Evolutionary conservation across 2,797 vertebrate species (phyloP).

Genomic region (Sandelia bainsii): DNA sequence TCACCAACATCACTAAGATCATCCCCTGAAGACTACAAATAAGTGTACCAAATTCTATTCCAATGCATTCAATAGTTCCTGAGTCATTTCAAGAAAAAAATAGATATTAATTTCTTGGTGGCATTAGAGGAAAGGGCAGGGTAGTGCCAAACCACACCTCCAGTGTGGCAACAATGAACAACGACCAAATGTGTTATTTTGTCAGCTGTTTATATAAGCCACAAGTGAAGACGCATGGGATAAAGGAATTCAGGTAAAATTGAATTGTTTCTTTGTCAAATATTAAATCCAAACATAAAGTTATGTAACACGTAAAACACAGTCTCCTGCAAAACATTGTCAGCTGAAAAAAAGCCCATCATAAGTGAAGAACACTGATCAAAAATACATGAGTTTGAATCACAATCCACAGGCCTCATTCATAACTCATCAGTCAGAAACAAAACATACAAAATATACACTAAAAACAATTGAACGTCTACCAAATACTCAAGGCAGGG

Average conservation of each 20-base stretch:
- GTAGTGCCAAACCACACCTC: too few species aligned
- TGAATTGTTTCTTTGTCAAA: constrained; percentile 13
- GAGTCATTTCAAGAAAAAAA: too few species aligned
- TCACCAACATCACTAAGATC: too few species aligned
- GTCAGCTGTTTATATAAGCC: background rate
- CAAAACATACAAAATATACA: constrained; percentile 26
- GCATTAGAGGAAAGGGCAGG: too few species aligned
- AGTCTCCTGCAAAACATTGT: constrained; percentile 18
- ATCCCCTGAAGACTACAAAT: too few species aligned
- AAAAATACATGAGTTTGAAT: constrained; percentile 58
- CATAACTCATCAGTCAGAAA: constrained; percentile 47
- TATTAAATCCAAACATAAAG: constrained; percentile 8
- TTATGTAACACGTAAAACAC: constrained; percentile 21
- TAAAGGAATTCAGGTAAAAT: background rate
- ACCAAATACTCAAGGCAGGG: constrained; percentile 21
- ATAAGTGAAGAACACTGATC: constrained; percentile 25
- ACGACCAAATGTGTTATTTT: background rate
- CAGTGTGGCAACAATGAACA: background rate
- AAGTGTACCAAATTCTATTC: too few species aligned
- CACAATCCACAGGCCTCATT: constrained; percentile 44
- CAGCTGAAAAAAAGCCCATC: constrained; percentile 4
- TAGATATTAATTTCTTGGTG: too few species aligned
- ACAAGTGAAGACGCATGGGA: background rate
- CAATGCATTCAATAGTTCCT: too few species aligned
- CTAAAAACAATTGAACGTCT: constrained; percentile 31